Base-by-base conservation (phyloP, 2,888 invertebrate genomes). In the Chironomus tentans region DNA sequence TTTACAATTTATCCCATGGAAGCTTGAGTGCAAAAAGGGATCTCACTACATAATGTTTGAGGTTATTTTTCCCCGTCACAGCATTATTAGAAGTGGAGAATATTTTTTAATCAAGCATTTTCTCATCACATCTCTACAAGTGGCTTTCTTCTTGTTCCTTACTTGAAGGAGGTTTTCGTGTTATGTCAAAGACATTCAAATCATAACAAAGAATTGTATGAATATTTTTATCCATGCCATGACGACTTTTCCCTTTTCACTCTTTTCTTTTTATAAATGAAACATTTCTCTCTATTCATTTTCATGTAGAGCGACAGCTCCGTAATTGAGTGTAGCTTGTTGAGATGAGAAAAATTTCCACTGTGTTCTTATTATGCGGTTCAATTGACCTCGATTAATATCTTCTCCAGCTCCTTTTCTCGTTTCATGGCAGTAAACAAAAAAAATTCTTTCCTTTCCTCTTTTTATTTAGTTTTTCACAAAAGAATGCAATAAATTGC, bases 331-430 rank as follows among this genome's bases (percentile, higher is more conserved):
- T 56, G 56, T 56, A 18, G 56, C 38, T 38, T 38, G 38, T 38
- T 38, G 38, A 38, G 18, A 56, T 56, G 56, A 56, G 56, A 56
- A n/a, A 15, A 68, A 22, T 6, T 24, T 68, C 18, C 68, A 13
- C 22, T 38, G 21, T 15, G 24, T 68, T 68, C 24, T 38, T 15
- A 56, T 56, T n/a, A 24, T 68, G 68, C 68, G 68, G 68, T 68
- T 68, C 68, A 68, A 22, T 68, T 68, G 68, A 68, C 68, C 68
- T 68, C 68, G 24, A 68, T 15, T 65, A 65, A 22, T 22, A 22
- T 65, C 24, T 68, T 38, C 38, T 38, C 38, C 38, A 38, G 10
- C 38, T 38, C 38, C 38, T 38, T 38, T 38, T 38, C 38, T 38
- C 38, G 10, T 2, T 38, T 38, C 38, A 38, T 38, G 38, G 38